Evolutionary conservation across 1,140 invertebrate genomes (phyloP).

Genomic region (Rhynchophorus ferrugineus): DNA sequence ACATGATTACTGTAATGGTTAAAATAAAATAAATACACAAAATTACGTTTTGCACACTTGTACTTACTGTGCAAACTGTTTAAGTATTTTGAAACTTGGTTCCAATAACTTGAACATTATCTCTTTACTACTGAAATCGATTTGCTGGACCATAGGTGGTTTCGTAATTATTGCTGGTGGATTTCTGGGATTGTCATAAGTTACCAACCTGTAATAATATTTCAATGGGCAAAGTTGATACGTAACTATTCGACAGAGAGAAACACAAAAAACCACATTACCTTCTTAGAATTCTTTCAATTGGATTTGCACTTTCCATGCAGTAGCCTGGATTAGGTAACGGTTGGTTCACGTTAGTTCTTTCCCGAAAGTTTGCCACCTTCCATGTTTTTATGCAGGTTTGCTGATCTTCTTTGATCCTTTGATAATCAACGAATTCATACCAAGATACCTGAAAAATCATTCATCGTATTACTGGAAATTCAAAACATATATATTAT

Average conservation of each 20-base stretch:
- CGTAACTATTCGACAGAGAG: no score
- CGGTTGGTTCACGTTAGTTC: constrained; percentile 36
- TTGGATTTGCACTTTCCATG: constrained; percentile 40
- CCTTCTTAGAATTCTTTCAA: constrained; percentile 49
- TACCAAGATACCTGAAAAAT: constrained; percentile 51
- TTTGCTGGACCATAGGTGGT: constrained; percentile 33
- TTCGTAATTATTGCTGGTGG: constrained; percentile 41
- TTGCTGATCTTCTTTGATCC: constrained; percentile 46
- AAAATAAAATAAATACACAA: not conserved
- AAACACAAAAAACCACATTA: not conserved
- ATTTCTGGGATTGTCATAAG: constrained; percentile 54
- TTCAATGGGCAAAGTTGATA: no score
- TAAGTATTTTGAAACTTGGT: constrained; percentile 48
- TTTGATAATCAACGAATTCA: constrained; percentile 56
- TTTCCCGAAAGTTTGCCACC: constrained; percentile 37
- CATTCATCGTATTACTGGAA: not conserved
- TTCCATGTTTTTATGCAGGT: constrained; percentile 38
- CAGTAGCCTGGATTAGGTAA: constrained; percentile 29
- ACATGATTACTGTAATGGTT: constrained; percentile 34
- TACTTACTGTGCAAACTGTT: constrained; percentile 50
- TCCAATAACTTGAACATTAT: constrained; percentile 42
- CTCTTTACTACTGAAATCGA: constrained; percentile 34
- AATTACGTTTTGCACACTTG: not conserved
- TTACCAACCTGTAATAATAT: constrained; percentile 40
- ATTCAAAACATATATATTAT: not conserved